Evolutionary conservation across 2,888 invertebrate species (phyloP).

Genomic region (Arrhopalites spinosus): DNA sequence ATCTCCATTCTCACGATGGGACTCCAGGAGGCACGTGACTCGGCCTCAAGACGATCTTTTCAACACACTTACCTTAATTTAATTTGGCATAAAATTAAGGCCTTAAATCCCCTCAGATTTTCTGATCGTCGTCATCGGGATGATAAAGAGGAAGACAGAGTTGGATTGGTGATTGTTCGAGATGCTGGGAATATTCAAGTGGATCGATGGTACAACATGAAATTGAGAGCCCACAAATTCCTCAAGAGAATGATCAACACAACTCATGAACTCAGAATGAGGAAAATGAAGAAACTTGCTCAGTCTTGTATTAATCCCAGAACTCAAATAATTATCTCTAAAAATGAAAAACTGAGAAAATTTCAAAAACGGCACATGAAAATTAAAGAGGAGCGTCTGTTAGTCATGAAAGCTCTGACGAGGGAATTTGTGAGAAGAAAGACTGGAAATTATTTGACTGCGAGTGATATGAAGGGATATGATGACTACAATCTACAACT

Average conservation of each 20-base stretch:
- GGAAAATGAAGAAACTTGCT: neutral
- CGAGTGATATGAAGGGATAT: neutral
- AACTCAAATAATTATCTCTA: neutral
- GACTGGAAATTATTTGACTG: neutral
- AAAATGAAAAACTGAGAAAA: neutral
- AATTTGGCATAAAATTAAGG: neutral
- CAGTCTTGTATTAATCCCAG: no score
- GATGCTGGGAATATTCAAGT: neutral
- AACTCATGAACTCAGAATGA: neutral
- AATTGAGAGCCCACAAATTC: neutral
- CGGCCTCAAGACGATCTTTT: neutral
- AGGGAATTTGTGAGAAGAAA: neutral
- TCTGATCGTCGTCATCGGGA: neutral
- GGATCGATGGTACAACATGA: neutral
- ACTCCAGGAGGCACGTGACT: neutral
- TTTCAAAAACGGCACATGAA: neutral
- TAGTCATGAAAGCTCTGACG: neutral
- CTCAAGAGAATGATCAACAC: neutral
- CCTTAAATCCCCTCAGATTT: neutral
- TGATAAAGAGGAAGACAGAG: neutral
- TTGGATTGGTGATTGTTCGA: no score
- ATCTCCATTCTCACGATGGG: neutral
- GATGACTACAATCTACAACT: no score
- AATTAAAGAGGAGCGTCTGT: neutral
- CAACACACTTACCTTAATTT: neutral